phyloP scores from a whole-genome alignment of 2,797 vertebrate genomes.

The Pipistrellus pygmaeus region DNA sequence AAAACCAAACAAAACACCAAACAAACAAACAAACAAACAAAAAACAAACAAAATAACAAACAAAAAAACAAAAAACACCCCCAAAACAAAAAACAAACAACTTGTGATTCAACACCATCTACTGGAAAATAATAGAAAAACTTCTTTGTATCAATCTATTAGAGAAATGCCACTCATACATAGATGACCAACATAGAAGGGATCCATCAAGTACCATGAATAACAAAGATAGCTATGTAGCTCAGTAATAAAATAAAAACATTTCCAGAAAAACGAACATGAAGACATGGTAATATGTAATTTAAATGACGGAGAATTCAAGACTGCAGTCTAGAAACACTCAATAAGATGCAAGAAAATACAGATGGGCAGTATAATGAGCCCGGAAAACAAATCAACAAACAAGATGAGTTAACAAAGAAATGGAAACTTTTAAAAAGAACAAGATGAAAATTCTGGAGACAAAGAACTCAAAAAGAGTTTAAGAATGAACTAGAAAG shows the following conservation, averaged over 20 bases:
- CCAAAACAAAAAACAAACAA: background rate
- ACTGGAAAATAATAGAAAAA: background rate
- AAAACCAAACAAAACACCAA: too few species aligned
- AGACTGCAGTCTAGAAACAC: background rate
- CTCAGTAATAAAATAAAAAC: background rate
- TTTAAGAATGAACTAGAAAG: background rate
- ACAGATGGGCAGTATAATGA: background rate
- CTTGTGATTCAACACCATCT: background rate
- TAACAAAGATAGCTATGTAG: background rate
- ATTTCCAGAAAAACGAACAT: background rate
- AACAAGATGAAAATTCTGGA: background rate
- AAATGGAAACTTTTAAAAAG: background rate
- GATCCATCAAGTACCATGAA: background rate
- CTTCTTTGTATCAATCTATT: background rate
- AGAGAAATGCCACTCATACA: background rate
- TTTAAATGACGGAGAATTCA: background rate
- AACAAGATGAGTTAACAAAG: background rate
- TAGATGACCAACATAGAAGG: background rate
- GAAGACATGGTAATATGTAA: background rate
- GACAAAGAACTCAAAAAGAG: background rate
- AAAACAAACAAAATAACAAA: background rate
- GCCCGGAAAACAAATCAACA: background rate
- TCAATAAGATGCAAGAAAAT: background rate
- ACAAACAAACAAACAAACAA: too few species aligned
- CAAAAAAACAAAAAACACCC: too few species aligned